phyloP scores from a whole-genome alignment of 92 coral and sea anemone genomes.

The Phymanthus crucifer region DNA sequence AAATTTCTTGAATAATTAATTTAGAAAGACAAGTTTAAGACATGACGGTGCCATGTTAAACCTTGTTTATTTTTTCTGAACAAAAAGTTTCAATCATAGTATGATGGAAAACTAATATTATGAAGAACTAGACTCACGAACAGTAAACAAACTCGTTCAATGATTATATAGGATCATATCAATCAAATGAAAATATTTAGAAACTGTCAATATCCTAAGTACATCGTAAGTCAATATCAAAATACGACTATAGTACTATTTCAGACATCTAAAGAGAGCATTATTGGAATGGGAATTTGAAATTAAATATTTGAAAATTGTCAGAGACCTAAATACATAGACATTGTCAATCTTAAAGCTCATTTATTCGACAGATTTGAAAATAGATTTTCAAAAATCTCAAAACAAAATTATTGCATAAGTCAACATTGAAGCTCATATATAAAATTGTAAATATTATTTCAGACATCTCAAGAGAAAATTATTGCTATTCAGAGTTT shows the following conservation, averaged over 20 bases:
- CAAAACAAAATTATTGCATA: too few species aligned
- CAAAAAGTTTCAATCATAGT: too few species aligned
- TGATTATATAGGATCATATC: background rate
- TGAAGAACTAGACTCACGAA: background rate
- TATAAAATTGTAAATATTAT: background rate
- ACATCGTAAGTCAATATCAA: background rate
- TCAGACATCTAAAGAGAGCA: background rate
- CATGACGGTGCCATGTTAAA: background rate
- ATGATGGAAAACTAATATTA: background rate
- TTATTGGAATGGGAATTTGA: too few species aligned
- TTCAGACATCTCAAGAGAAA: background rate
- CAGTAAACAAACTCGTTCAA: background rate
- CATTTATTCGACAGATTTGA: too few species aligned
- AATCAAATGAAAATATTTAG: background rate
- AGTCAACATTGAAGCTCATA: background rate
- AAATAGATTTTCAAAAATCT: too few species aligned
- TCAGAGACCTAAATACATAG: background rate
- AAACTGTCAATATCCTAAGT: background rate
- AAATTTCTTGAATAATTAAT: background rate
- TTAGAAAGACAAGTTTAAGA: background rate
- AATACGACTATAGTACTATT: background rate
- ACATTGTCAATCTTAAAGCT: too few species aligned
- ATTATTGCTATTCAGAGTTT: background rate
- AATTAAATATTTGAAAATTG: background rate
- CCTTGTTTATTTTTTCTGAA: background rate